Conservation (phyloP, 2,888 invertebrate genomes). For the Diabrotica balteata region DNA sequence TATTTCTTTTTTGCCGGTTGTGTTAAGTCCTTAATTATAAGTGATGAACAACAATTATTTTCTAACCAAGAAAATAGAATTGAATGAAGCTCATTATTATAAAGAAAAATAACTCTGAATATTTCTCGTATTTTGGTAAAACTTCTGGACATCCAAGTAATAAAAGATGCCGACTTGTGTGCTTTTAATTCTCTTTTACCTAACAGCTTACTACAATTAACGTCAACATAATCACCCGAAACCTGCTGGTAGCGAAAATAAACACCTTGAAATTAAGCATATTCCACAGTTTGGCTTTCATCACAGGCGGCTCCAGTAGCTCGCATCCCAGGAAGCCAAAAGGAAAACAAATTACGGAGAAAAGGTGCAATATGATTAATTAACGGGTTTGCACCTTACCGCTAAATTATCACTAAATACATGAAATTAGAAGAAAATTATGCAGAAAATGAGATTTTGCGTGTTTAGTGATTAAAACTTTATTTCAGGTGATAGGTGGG, state of each 20-base stretch:
- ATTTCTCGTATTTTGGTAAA: too few species aligned
- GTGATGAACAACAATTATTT: too few species aligned
- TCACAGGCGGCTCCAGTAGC: slow-evolving; percentile 14
- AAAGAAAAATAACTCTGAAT: too few species aligned
- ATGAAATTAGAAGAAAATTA: slow-evolving; percentile 16
- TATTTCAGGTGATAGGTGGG: too few species aligned
- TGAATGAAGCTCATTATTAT: too few species aligned
- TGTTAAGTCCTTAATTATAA: too few species aligned
- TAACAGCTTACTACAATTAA: background rate
- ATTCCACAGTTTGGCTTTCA: slow-evolving; percentile 34
- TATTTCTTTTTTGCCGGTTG: too few species aligned
- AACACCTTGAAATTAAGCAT: slow-evolving; percentile 32
- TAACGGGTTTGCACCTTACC: slow-evolving; percentile 36
- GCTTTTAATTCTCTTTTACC: background rate
- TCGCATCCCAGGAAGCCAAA: slow-evolving; percentile 27
- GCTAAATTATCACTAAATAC: slow-evolving; percentile 34
- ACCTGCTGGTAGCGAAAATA: slow-evolving; percentile 28
- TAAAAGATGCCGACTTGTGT: too few species aligned
- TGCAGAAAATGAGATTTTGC: background rate
- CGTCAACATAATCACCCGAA: slow-evolving; percentile 5
- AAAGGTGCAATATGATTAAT: slow-evolving; percentile 44
- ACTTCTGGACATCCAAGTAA: too few species aligned
- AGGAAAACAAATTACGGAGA: slow-evolving; percentile 37
- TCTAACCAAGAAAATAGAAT: too few species aligned
- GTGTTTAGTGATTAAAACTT: too few species aligned